Evolutionary conservation across 2,888 invertebrate genomes (phyloP).

Genomic region (Tupiocoris notatus): DNA sequence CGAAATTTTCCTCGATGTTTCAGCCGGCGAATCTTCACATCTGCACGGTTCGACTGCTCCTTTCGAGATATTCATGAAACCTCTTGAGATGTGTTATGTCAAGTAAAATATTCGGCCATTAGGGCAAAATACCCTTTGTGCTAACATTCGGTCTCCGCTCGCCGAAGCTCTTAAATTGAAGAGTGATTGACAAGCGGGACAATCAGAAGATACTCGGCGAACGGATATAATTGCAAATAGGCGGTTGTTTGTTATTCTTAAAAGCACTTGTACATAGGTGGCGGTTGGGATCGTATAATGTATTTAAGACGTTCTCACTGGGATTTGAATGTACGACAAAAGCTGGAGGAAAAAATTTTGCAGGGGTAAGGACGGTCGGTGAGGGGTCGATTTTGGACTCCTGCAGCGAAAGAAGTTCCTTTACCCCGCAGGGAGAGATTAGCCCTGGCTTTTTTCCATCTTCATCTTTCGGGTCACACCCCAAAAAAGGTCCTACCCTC

Average conservation of each 20-base stretch:
- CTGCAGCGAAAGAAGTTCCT: background rate
- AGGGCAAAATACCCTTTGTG: background rate
- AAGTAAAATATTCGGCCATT: conserved; percentile 5
- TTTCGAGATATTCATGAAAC: background rate
- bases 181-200: conserved; percentile 20
- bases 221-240: conserved; percentile 4
- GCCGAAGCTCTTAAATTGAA: background rate
- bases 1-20: no score
- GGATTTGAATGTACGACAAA: conserved; percentile 29
- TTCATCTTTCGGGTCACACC: background rate
- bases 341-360: conserved; percentile 2
- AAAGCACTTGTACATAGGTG: conserved; percentile 21
- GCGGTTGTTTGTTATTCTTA: conserved; percentile 32
- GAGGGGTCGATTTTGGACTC: background rate
- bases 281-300: conserved; percentile 18
- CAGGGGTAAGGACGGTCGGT: background rate
- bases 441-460: conserved; percentile 12
- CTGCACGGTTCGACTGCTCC: no score
- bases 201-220: background rate
- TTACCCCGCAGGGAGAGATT: conserved; percentile 21
- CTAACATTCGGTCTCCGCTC: background rate
- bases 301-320: conserved; percentile 21
- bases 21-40: no score
- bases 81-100: background rate
- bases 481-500: conserved; percentile 2